Conservation (phyloP, 2,113 vertebrate species). For the Vulpes vulpes region DNA sequence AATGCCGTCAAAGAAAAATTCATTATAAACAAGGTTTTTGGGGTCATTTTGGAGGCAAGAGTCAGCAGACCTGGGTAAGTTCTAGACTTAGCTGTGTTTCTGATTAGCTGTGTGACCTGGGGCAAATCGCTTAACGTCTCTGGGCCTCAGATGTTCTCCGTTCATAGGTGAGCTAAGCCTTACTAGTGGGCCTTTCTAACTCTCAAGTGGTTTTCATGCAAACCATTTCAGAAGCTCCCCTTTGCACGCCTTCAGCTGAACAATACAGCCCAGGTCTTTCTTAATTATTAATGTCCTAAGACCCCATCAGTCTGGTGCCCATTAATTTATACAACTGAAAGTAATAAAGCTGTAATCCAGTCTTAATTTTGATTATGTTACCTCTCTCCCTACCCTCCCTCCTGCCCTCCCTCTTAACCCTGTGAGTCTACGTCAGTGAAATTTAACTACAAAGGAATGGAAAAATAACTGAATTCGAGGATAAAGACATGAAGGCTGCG, state of each 20-base stretch:
- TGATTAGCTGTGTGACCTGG: conserved; percentile 23
- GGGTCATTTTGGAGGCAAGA: conserved; percentile 3
- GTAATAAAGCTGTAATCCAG: background rate
- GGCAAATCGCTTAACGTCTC: background rate
- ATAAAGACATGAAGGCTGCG: background rate
- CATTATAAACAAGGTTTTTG: background rate
- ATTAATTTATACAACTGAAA: conserved; percentile 31
- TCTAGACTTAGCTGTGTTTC: conserved; percentile 2
- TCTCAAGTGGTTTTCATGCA: background rate
- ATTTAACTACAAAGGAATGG: conserved; percentile 64
- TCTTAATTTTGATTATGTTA: background rate
- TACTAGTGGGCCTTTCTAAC: background rate
- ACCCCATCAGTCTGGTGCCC: background rate
- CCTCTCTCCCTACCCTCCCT: background rate
- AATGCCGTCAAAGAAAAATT: conserved; percentile 51
- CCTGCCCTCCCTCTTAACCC: background rate
- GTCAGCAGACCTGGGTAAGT: background rate
- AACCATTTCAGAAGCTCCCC: background rate
- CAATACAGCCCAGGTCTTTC: background rate
- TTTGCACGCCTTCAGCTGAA: background rate
- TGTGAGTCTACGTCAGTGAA: conserved; percentile 35
- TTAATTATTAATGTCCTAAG: background rate
- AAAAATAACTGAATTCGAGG: conserved; percentile 26
- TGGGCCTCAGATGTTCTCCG: background rate
- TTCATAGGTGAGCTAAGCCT: background rate